Conservation (phyloP, 2,888 invertebrate genomes). For the Dioctria rufipes region DNA sequence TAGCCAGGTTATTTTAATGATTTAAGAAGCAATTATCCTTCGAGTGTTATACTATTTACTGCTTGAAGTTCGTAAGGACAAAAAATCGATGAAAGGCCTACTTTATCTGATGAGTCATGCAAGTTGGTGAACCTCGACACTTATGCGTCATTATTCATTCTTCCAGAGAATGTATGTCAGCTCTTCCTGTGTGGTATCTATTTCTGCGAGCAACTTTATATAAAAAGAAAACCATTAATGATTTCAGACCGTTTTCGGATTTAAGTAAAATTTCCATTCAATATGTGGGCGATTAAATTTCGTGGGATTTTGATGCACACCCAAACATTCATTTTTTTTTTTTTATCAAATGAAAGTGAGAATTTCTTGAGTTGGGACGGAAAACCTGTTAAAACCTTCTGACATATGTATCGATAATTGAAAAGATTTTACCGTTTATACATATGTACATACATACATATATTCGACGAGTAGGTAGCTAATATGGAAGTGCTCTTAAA, state of each 20-base stretch:
- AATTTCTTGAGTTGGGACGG: too few species aligned
- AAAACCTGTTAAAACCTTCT: not conserved
- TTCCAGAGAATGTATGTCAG: not conserved
- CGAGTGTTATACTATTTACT: constrained; percentile 7
- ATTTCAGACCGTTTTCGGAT: not conserved
- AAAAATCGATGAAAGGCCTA: constrained; percentile 37
- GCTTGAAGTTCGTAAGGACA: constrained; percentile 21
- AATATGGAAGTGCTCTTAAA: not conserved
- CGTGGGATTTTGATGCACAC: not conserved
- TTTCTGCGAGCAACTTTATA: not conserved
- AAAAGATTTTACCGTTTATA: not conserved
- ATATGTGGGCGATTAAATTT: not conserved
- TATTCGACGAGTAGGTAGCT: too few species aligned
- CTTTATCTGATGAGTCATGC: constrained; percentile 30
- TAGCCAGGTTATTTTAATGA: not conserved
- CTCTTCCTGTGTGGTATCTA: not conserved
- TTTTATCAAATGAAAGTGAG: too few species aligned
- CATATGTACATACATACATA: too few species aligned
- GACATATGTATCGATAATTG: not conserved
- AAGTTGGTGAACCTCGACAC: constrained; percentile 10
- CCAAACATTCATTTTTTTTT: not conserved
- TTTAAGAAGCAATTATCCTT: not conserved
- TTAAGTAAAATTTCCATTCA: not conserved
- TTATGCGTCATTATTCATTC: constrained; percentile 31
- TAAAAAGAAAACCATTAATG: not conserved